Conservation (phyloP, 2,113 vertebrate genomes). For the Ammospiza nelsoni region DNA sequence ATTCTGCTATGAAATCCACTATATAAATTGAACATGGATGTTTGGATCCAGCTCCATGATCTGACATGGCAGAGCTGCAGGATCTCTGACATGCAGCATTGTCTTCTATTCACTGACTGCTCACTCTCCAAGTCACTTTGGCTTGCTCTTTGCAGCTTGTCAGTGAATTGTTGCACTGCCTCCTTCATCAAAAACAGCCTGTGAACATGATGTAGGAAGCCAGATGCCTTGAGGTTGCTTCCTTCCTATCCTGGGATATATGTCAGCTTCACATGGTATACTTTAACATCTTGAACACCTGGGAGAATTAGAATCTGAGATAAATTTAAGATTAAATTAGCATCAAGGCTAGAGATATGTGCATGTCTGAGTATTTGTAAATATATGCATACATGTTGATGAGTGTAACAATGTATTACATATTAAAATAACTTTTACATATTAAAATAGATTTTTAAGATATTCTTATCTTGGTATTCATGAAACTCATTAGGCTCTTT, state of each 20-base stretch:
- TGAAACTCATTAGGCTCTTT: not conserved
- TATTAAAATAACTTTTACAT: constrained; percentile 15
- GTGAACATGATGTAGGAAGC: not conserved
- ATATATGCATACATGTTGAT: not conserved
- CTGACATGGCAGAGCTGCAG: not conserved
- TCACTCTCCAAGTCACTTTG: not conserved
- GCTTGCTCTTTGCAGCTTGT: not conserved
- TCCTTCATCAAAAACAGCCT: not conserved
- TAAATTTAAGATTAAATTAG: constrained; percentile 43
- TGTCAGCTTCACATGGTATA: not conserved
- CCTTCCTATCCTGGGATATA: constrained; percentile 32
- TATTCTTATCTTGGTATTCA: constrained; percentile 5
- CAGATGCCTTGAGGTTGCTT: constrained; percentile 24
- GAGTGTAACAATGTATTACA: constrained; percentile 3
- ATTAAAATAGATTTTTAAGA: constrained; percentile 1
- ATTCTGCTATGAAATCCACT: not conserved
- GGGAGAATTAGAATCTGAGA: constrained; percentile 37
- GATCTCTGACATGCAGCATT: not conserved
- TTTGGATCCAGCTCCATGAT: not conserved
- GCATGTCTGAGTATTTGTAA: not conserved
- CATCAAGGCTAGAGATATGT: not conserved
- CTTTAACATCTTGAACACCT: constrained; percentile 9
- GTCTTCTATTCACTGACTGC: not conserved
- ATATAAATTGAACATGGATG: not conserved
- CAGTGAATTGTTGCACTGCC: not conserved